Evolutionary conservation across 92 coral and sea anemone species (phyloP), one percentile per base, ranked within the genome.

Genomic region (Ricordea florida): DNA sequence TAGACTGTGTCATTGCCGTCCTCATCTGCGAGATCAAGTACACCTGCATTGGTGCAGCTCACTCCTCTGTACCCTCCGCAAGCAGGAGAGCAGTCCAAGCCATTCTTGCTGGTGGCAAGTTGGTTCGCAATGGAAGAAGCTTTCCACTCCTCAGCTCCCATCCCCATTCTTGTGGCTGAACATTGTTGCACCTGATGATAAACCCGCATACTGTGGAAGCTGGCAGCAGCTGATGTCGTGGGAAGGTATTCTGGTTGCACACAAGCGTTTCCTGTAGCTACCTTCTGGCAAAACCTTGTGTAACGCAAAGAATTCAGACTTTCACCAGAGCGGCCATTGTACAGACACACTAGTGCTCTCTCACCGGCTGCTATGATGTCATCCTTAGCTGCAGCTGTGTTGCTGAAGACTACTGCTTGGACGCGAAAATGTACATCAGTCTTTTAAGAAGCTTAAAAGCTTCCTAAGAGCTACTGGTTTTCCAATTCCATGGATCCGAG

Each of bases 401-500:
- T n/a, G n/a, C n/a, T n/a, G n/a, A n/a, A n/a, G n/a, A 44, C 62
- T 6, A 33, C 46, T 10, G 62, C 77, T 34, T 38, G 85, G 7
- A 66, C 18, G 15, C 50, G 42, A 48, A 57, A 79, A 10, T 31
- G 38, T 8, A 30, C 44, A 57, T 57, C 20, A 0, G 6, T 44
- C n/a, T n/a, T n/a, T n/a, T n/a, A n/a, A n/a, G n/a, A n/a, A n/a
- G 16, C 10, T 17, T 0, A n/a, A 6, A 35, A 65, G 50, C 64
- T 76, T 88, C 79, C 72, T 83, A 5, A 88, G 69, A 10, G 83
- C 62, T 2, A 15, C 69, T 0, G 70, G 72, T 42, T 76, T 87
- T 0, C 92, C 88, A 36, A 87, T 81, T 9, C 92, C 88, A 69
- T 73, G 74, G 1, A 76, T 28, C 7, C 85, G 21, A 2, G 78